Percentiles rank a stretch among this genome's conserved stretches.
These are phyloP conservation scores for Smithornis capensis DNA, from an alignment of 2,113 vertebrate genomes.

Conservation along the genomic window DNA sequence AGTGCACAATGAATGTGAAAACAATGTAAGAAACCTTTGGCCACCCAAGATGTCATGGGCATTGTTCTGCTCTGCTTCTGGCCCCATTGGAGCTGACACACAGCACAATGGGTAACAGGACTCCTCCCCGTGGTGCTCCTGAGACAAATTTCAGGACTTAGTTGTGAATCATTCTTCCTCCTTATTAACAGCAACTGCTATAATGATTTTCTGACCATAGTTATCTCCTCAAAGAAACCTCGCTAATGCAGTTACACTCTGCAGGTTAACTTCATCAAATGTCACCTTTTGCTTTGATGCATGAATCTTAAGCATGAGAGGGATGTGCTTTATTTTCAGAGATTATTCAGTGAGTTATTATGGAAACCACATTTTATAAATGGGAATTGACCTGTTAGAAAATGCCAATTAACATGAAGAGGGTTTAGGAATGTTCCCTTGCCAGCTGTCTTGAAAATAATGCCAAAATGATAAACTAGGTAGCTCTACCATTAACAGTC, in stretches of 20 bases:
- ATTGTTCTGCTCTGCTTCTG: neutral
- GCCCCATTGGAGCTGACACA: neutral
- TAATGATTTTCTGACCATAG: neutral
- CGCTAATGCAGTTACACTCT: neutral
- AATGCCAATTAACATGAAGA: neutral
- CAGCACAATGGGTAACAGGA: constrained; percentile 29
- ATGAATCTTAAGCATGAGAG: neutral
- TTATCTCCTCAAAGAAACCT: constrained; percentile 24
- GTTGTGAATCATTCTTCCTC: constrained; percentile 28
- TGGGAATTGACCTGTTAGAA: neutral
- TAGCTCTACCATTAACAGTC: neutral
- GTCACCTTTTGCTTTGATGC: neutral
- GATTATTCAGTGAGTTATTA: neutral
- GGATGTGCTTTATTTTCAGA: neutral
- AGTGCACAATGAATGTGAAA: neutral
- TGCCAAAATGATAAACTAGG: neutral
- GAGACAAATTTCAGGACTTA: neutral
- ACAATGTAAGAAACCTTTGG: neutral
- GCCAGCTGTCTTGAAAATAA: neutral
- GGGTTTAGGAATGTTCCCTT: neutral
- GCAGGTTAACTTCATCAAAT: neutral
- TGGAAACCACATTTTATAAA: neutral
- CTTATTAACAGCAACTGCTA: neutral
- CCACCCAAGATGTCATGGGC: neutral
- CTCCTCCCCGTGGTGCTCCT: neutral